These are phyloP conservation scores for Phymastichus coffea DNA, from an alignment of 1,140 invertebrate genomes.

Conservation along the genomic window DNA sequence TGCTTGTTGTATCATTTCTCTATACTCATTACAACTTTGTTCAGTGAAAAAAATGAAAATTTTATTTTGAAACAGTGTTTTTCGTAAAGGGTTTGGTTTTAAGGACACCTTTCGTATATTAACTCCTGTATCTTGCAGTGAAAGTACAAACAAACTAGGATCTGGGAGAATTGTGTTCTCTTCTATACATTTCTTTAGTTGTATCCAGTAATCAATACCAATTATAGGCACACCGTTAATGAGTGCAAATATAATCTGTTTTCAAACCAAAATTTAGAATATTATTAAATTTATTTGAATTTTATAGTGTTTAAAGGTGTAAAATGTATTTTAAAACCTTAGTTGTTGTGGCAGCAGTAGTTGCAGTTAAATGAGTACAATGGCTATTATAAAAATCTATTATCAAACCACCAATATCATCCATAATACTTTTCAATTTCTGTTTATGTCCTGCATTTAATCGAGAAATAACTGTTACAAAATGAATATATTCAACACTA, in stretches of 20 bases:
- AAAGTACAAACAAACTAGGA: conserved; percentile 5
- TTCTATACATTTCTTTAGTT: conserved; percentile 8
- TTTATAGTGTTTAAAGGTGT: too few species aligned
- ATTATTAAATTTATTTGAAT: neutral
- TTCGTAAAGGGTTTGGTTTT: conserved; percentile 6
- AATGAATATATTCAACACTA: conserved; percentile 9
- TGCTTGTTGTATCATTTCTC: conserved; percentile 13
- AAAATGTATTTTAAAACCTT: conserved; percentile 1
- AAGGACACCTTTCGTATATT: conserved; percentile 14
- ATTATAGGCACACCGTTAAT: conserved; percentile 19
- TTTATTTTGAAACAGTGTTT: conserved; percentile 16
- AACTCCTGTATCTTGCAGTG: conserved; percentile 14
- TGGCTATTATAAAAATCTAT: conserved; percentile 12
- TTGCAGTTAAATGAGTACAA: conserved; percentile 22
- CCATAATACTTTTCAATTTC: conserved; percentile 13
- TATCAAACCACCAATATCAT: conserved; percentile 11
- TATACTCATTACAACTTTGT: conserved; percentile 15
- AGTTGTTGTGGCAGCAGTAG: conserved; percentile 8
- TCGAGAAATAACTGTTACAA: conserved; percentile 18
- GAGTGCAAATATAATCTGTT: conserved; percentile 20
- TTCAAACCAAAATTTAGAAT: neutral
- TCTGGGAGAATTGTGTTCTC: conserved; percentile 12
- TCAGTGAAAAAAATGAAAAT: conserved; percentile 18
- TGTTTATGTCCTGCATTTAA: conserved; percentile 3
- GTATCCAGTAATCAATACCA: conserved; percentile 17